A percentile compares a stretch with the other conserved stretches of the same genome.
These are phyloP conservation scores for Anneissia japonica DNA, from an alignment of 35 echinoderm and acorn worm species.

Conservation along the genomic window DNA sequence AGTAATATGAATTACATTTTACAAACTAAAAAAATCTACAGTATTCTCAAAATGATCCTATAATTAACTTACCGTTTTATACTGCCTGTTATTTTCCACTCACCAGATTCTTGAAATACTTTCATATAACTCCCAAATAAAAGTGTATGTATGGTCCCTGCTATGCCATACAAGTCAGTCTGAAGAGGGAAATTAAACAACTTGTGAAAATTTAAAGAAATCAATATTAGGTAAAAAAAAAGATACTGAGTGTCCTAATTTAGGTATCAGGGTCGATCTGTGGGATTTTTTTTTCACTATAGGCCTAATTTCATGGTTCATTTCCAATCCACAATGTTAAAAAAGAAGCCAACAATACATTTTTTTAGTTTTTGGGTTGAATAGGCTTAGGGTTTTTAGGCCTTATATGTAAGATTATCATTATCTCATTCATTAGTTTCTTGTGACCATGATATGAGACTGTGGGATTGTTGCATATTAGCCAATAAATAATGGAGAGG, in stretches of 20 bases:
- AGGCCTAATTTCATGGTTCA: background rate
- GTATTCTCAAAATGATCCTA: background rate
- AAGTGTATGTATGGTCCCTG: conserved; percentile 63
- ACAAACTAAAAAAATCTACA: background rate
- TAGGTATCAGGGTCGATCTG: too few relatives aligned
- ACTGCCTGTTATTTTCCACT: conserved; percentile 52
- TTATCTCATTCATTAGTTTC: too few relatives aligned
- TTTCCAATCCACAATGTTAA: background rate
- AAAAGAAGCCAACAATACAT: background rate
- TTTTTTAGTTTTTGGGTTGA: too few relatives aligned
- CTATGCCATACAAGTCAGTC: conserved; percentile 86
- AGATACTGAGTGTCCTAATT: too few relatives aligned
- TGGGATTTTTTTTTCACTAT: background rate
- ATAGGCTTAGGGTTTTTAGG: too few relatives aligned
- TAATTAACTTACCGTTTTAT: conserved; percentile 47
- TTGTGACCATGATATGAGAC: too few relatives aligned
- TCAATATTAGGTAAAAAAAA: background rate
- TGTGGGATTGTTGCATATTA: too few relatives aligned
- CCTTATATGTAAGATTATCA: too few relatives aligned
- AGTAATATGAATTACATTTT: too few relatives aligned
- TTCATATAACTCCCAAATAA: conserved; percentile 89
- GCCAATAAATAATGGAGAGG: too few relatives aligned
- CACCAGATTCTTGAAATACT: conserved; percentile 39
- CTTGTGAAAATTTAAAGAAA: background rate
- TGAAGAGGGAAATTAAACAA: conserved; percentile 1